Evolutionary conservation across 2,888 invertebrate genomes (phyloP).

Genomic region (Mythimna lalbum): DNA sequence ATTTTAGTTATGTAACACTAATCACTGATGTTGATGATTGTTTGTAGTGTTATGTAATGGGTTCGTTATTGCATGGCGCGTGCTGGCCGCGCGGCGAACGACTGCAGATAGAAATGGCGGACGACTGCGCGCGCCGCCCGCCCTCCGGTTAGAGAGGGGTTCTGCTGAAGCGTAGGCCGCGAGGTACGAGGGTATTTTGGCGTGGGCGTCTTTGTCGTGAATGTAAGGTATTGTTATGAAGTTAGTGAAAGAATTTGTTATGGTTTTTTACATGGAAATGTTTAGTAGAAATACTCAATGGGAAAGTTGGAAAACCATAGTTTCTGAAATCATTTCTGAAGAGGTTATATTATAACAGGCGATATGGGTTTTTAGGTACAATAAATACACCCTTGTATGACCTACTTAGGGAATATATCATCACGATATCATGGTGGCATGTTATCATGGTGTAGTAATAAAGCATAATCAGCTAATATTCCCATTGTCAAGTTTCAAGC

Average conservation of each 20-base stretch:
- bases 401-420: neutral
- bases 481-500: too few species aligned
- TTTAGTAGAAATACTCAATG: neutral
- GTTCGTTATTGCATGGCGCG: conserved; percentile 82
- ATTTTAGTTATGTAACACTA: conserved; percentile 60
- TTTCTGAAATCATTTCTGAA: neutral
- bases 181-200: neutral
- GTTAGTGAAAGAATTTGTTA: neutral
- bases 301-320: neutral
- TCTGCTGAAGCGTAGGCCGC: conserved; percentile 50
- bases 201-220: conserved; percentile 17
- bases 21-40: conserved; percentile 62
- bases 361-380: neutral
- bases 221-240: neutral
- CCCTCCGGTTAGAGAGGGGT: conserved; percentile 77
- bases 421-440: too few species aligned
- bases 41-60: conserved; percentile 79
- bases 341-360: neutral
- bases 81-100: conserved; percentile 80
- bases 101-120: conserved; percentile 89
- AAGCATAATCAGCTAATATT: too few species aligned
- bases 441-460: too few species aligned
- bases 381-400: neutral
- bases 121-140: conserved; percentile 87
- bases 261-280: neutral